Conservation (phyloP, 2,113 vertebrate species). For the Delphinus delphis region DNA sequence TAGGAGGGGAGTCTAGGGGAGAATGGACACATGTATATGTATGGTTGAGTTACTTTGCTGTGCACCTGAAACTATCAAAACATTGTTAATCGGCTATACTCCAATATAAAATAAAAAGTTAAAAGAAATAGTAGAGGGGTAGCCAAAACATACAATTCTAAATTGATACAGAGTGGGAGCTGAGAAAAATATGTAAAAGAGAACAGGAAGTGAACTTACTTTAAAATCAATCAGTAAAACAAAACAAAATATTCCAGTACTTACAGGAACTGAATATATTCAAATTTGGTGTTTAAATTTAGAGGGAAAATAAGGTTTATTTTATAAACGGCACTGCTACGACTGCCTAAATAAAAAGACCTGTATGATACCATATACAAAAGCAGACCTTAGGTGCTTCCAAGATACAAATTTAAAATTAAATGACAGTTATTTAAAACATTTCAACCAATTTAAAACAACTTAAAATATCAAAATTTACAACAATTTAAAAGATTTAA, state of each 20-base stretch:
- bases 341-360: background rate
- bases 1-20: too few relatives aligned
- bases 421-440: background rate
- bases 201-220: background rate
- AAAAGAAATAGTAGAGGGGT: background rate
- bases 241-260: background rate
- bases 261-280: background rate
- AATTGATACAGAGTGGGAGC: background rate
- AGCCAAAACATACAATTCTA: background rate
- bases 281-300: slow-evolving; percentile 2
- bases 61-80: too few relatives aligned
- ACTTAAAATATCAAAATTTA: background rate
- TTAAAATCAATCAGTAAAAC: background rate
- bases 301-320: background rate
- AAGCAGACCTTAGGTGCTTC: background rate
- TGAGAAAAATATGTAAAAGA: background rate
- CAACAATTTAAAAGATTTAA: background rate
- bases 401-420: background rate
- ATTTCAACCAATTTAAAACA: background rate
- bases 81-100: too few relatives aligned
- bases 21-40: too few relatives aligned
- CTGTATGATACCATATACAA: background rate
- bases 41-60: too few relatives aligned
- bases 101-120: background rate
- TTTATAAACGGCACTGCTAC: background rate